phyloP scores from a whole-genome alignment of 2,888 invertebrate genomes.

The Dascillus cervinus region DNA sequence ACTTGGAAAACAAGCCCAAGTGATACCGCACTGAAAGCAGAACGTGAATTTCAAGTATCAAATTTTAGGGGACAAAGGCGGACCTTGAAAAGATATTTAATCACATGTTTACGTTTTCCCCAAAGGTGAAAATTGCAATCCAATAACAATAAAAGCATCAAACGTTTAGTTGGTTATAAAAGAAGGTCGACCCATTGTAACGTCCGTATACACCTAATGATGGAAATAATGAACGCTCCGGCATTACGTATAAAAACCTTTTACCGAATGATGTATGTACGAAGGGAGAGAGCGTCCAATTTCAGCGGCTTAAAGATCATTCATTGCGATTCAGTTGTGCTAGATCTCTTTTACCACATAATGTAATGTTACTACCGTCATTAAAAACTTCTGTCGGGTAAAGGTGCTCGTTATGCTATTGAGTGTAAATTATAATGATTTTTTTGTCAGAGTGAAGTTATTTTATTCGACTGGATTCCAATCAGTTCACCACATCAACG shows the following conservation, averaged over 20 bases:
- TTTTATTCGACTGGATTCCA: no score
- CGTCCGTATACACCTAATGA: conserved; percentile 22
- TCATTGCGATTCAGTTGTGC: conserved; percentile 16
- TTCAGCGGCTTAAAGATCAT: conserved; percentile 25
- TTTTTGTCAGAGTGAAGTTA: no score
- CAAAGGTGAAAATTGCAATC: conserved; percentile 15
- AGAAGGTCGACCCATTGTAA: conserved; percentile 13
- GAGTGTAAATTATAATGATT: no score
- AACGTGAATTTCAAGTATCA: no score
- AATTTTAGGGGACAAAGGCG: no score
- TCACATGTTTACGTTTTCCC: no score
- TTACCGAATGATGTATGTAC: conserved; percentile 23
- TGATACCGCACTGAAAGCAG: no score
- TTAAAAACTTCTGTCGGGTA: conserved; percentile 17
- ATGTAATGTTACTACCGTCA: conserved; percentile 7
- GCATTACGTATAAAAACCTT: conserved; percentile 25
- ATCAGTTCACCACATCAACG: no score
- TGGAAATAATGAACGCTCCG: no score
- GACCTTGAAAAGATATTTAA: no score
- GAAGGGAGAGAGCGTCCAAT: conserved; percentile 20
- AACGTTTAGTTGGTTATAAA: conserved; percentile 11
- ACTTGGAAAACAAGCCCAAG: conserved; percentile 13
- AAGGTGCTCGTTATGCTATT: no score
- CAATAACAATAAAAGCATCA: conserved; percentile 15
- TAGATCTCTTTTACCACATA: conserved; percentile 6